A percentile compares a stretch with the other conserved stretches of the same genome.
Conservation (phyloP, 2,113 vertebrate genomes). For the Nibea coibor region DNA sequence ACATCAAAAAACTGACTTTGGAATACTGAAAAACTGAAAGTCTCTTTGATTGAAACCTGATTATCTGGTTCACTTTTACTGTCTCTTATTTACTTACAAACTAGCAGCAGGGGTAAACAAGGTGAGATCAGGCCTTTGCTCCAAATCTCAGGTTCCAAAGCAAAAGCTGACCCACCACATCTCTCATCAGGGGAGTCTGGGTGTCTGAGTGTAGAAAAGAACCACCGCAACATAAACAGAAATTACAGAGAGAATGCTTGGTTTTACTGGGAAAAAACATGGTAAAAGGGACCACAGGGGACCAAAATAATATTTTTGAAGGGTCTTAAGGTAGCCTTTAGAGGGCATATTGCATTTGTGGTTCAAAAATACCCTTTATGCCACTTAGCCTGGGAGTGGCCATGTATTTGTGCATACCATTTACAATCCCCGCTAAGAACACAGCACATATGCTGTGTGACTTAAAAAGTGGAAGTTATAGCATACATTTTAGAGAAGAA, state of each 20-base stretch:
- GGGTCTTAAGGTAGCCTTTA: conserved; percentile 61
- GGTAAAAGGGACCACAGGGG: conserved; percentile 58
- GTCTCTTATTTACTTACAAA: conserved; percentile 59
- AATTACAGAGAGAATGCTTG: conserved; percentile 67
- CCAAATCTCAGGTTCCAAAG: conserved; percentile 56
- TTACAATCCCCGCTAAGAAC: conserved; percentile 10
- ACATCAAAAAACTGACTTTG: conserved; percentile 39
- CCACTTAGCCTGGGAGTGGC: conserved; percentile 39
- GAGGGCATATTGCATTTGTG: conserved; percentile 37
- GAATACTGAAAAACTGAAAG: conserved; percentile 15
- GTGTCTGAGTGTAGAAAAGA: conserved; percentile 52
- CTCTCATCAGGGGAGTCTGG: conserved; percentile 62
- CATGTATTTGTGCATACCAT: conserved; percentile 23
- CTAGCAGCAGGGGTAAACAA: conserved; percentile 46
- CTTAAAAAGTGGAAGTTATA: neutral
- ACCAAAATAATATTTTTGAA: conserved; percentile 70
- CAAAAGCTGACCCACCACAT: conserved; percentile 46
- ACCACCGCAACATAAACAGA: conserved; percentile 66
- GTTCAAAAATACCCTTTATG: conserved; percentile 36
- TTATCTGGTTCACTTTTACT: conserved; percentile 50
- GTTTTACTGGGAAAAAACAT: conserved; percentile 50
- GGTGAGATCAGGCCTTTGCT: conserved; percentile 44
- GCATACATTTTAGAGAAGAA: neutral
- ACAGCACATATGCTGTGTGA: neutral
- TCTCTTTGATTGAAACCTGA: conserved; percentile 35